phyloP scores from a whole-genome alignment of 1,140 invertebrate genomes.

The Dufourea novaeangliae region DNA sequence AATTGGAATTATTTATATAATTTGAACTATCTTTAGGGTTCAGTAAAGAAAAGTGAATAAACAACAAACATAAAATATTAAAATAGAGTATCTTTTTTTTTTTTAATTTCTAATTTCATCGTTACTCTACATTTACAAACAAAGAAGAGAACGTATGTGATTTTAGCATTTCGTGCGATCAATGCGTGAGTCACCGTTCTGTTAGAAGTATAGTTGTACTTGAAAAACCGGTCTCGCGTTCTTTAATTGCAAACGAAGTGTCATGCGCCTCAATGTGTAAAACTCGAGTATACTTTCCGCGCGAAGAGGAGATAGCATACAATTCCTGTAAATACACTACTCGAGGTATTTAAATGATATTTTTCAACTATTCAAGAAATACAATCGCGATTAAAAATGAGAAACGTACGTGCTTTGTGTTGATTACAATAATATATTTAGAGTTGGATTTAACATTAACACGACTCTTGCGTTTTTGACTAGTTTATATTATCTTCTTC shows the following conservation, averaged over 20 bases:
- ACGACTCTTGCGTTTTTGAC: no score
- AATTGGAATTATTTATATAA: no score
- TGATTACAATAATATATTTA: no score
- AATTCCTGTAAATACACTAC: not conserved
- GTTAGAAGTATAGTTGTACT: constrained; percentile 43
- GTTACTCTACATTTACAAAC: not conserved
- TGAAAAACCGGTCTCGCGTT: constrained; percentile 31
- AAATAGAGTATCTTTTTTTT: not conserved
- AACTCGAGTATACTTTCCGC: constrained; percentile 16
- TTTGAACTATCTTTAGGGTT: no score
- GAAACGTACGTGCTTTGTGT: no score
- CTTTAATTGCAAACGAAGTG: constrained; percentile 41
- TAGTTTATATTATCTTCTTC: no score
- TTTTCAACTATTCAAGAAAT: not conserved
- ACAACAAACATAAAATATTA: no score
- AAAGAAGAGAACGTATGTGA: constrained; percentile 2
- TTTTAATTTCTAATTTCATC: not conserved
- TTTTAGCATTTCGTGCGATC: constrained; percentile 18
- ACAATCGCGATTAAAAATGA: no score
- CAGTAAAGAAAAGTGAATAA: no score
- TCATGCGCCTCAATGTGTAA: constrained; percentile 5
- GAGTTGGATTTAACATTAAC: no score
- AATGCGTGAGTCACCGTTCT: constrained; percentile 32
- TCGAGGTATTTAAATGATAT: no score
- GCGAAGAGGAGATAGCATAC: not conserved